phyloP scores from a whole-genome alignment of 1,140 invertebrate species.

The Drosophila nebulosa region DNA sequence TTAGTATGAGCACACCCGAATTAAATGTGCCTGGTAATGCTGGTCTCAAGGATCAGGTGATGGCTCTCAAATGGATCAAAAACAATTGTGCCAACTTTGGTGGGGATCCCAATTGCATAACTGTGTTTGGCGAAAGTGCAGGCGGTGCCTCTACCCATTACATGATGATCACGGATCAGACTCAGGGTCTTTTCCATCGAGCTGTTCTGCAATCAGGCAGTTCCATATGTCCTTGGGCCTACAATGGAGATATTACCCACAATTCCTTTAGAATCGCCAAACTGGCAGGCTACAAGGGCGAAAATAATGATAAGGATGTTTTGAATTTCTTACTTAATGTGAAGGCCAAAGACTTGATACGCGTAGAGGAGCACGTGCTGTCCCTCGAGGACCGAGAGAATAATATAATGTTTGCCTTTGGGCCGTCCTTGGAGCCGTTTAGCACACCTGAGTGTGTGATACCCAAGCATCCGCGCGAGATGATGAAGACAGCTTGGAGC shows the following conservation, averaged over 20 bases:
- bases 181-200: constrained; percentile 81
- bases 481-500: constrained; percentile 77
- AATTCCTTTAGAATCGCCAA: constrained; percentile 62
- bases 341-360: constrained; percentile 83
- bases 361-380: constrained; percentile 60
- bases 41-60: constrained; percentile 86
- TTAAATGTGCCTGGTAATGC: constrained; percentile 83
- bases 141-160: constrained; percentile 82
- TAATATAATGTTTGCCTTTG: constrained; percentile 64
- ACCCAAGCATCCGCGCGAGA: constrained; percentile 64
- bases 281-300: constrained; percentile 67
- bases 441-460: constrained; percentile 65
- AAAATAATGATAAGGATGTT: constrained; percentile 68
- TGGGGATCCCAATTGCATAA: constrained; percentile 82
- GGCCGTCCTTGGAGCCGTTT: constrained; percentile 78
- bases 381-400: constrained; percentile 53
- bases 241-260: constrained; percentile 41
- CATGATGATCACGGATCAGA: constrained; percentile 83
- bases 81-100: constrained; percentile 84
- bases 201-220: constrained; percentile 81
- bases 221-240: constrained; percentile 59
- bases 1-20: constrained; percentile 58
- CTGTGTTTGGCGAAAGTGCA: constrained; percentile 82
- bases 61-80: constrained; percentile 85
- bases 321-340: constrained; percentile 57